Conservation (phyloP, 2,797 vertebrate species). For the Aphelocoma californica region DNA sequence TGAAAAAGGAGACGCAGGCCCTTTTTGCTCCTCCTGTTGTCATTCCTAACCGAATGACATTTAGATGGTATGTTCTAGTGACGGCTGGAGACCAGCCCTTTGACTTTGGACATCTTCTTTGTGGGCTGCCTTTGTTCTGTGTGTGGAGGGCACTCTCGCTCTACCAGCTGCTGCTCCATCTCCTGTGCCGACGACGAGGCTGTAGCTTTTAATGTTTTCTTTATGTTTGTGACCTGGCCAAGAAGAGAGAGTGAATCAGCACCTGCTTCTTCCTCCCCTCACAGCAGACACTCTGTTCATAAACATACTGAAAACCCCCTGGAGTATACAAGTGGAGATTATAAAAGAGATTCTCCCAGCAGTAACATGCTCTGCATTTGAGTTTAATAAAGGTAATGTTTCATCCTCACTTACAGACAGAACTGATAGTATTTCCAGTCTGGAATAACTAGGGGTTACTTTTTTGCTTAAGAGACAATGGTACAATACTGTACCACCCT, state of each 20-base stretch:
- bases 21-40: slow-evolving; percentile 56
- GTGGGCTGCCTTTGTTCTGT: slow-evolving; percentile 79
- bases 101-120: slow-evolving; percentile 86
- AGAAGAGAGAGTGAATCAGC: slow-evolving; percentile 60
- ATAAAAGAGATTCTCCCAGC: neutral
- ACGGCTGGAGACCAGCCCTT: slow-evolving; percentile 84
- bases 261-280: neutral
- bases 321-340: neutral
- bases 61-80: slow-evolving; percentile 74
- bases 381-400: neutral
- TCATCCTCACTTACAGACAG: neutral
- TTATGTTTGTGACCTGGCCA: slow-evolving; percentile 82
- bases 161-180: slow-evolving; percentile 80
- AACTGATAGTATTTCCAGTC: neutral
- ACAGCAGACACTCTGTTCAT: neutral
- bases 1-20: slow-evolving; percentile 58
- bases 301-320: neutral
- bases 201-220: slow-evolving; percentile 80
- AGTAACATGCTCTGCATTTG: neutral
- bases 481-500: neutral
- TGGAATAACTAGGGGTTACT: neutral
- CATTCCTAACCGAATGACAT: slow-evolving; percentile 64
- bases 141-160: slow-evolving; percentile 77
- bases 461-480: neutral
- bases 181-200: slow-evolving; percentile 80